Evolutionary conservation across 1,140 invertebrate species (phyloP).

Genomic region (Meloidogyne chitwoodi): DNA sequence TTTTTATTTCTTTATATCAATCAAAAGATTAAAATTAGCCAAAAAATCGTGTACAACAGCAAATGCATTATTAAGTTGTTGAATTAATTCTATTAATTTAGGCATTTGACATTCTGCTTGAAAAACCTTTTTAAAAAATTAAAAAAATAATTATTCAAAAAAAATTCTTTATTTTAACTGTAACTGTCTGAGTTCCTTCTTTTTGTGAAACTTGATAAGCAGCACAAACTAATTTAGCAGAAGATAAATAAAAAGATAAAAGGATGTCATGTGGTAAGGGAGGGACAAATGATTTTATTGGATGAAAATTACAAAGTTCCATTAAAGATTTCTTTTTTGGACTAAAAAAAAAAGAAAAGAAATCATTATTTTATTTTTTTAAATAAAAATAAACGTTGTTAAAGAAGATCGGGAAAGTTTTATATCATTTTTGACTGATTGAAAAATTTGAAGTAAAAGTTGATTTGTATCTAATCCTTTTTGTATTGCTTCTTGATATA

Average conservation of each 20-base stretch:
- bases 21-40: constrained; percentile 16
- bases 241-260: constrained; percentile 43
- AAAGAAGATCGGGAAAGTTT: constrained; percentile 22
- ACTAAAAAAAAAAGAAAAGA: not conserved
- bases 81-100: constrained; percentile 20
- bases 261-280: constrained; percentile 59
- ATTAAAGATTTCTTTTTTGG: constrained; percentile 33
- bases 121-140: constrained; percentile 13
- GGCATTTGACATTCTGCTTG: constrained; percentile 32
- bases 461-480: not conserved
- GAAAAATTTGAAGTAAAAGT: constrained; percentile 18
- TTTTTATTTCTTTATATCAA: constrained; percentile 4
- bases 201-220: constrained; percentile 22
- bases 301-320: constrained; percentile 59
- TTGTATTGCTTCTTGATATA: not conserved
- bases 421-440: constrained; percentile 15
- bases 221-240: constrained; percentile 43
- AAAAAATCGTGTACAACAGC: constrained; percentile 24
- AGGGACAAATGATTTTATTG: constrained; percentile 60
- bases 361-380: not conserved
- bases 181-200: constrained; percentile 2
- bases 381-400: constrained; percentile 7
- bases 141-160: not conserved
- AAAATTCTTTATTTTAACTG: too few species aligned
- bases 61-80: constrained; percentile 20